These are phyloP conservation scores for Diglossa brunneiventris DNA, from an alignment of 2,113 vertebrate species.

Conservation along the genomic window DNA sequence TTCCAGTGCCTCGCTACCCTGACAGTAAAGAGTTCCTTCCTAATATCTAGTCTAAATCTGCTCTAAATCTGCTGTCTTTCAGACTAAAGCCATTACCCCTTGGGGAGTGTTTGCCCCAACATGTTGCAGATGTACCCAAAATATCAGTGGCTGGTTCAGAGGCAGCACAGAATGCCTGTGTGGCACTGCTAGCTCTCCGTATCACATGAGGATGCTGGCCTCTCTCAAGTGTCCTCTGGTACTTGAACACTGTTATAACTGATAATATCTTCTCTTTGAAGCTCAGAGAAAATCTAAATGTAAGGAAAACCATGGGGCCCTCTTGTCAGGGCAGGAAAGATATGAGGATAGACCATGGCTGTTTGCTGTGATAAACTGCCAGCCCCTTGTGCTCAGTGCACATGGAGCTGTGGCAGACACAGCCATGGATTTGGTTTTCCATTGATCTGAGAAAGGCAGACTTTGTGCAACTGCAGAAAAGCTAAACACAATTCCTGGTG, in stretches of 20 bases:
- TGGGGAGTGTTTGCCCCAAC: not conserved
- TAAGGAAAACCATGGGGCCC: not conserved
- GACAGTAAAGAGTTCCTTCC: not conserved
- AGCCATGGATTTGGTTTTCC: not conserved
- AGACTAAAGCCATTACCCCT: not conserved
- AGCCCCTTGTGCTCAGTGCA: not conserved
- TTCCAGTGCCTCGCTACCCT: not conserved
- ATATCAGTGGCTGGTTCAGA: not conserved
- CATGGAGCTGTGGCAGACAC: not conserved
- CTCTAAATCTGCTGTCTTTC: not conserved
- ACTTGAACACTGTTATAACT: not conserved
- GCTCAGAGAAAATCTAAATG: not conserved
- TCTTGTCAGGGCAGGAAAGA: not conserved
- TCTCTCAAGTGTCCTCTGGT: not conserved
- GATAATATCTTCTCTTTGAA: not conserved
- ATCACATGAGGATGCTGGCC: rapidly evolving
- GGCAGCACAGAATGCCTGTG: rapidly evolving
- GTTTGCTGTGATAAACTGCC: not conserved
- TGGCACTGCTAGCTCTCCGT: not conserved
- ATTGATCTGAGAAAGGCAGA: not conserved
- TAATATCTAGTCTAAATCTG: not conserved
- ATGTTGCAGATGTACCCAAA: rapidly evolving
- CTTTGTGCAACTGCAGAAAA: not conserved
- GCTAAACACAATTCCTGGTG: not conserved
- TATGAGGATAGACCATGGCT: not conserved